Conservation (phyloP, 2,888 invertebrate species). For the Drosophila rellima region DNA sequence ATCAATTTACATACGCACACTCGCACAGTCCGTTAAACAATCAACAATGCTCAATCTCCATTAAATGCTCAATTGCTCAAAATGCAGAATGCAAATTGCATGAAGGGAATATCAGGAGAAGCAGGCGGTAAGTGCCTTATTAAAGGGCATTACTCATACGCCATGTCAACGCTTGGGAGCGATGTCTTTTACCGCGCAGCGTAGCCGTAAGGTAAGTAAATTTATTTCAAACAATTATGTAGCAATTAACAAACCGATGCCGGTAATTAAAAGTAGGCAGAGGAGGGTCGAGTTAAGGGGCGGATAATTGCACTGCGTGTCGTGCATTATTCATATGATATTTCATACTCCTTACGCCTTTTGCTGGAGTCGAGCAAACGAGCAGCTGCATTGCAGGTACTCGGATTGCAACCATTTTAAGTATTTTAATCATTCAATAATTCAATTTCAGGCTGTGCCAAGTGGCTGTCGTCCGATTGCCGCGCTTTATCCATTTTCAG, state of each 20-base stretch:
- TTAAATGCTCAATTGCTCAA: constrained; percentile 59
- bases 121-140: constrained; percentile 26
- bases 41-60: constrained; percentile 56
- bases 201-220: constrained; percentile 61
- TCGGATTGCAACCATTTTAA: constrained; percentile 26
- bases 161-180: constrained; percentile 58
- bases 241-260: constrained; percentile 80
- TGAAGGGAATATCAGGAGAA: neutral
- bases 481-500: constrained; percentile 23
- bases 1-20: constrained; percentile 37
- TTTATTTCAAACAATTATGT: constrained; percentile 80
- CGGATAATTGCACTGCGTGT: constrained; percentile 35
- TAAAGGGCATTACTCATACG: constrained; percentile 72
- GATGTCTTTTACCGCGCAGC: constrained; percentile 43
- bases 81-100: constrained; percentile 59
- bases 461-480: constrained; percentile 32
- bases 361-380: neutral
- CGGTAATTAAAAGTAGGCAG: constrained; percentile 67
- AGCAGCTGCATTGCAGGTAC: neutral
- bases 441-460: constrained; percentile 62
- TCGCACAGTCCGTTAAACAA: constrained; percentile 9
- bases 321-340: constrained; percentile 71
- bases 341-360: constrained; percentile 34
- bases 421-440: constrained; percentile 74
- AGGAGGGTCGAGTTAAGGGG: neutral